Evolutionary conservation across 2,888 invertebrate species (phyloP).

Genomic region (Lasioglossum figueresi): DNA sequence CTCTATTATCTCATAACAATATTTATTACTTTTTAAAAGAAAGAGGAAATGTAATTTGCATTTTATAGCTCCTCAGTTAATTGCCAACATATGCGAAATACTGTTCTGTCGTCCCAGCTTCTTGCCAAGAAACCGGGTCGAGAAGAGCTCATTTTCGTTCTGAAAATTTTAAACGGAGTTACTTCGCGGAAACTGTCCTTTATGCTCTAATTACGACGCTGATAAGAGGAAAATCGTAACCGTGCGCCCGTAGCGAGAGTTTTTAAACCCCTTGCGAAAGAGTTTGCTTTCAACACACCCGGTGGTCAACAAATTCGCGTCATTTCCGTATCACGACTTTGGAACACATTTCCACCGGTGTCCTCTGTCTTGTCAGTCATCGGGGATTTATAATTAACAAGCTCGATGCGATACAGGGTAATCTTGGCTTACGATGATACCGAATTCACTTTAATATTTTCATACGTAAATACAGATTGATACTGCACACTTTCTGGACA

Average conservation of each 20-base stretch:
- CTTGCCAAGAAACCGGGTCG: conserved; percentile 10
- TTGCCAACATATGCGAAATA: not conserved
- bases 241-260: not conserved
- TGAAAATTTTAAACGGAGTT: conserved; percentile 38
- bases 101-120: conserved; percentile 1
- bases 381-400: conserved; percentile 14
- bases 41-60: not conserved
- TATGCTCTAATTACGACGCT: conserved; percentile 34
- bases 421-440: not conserved
- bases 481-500: not conserved
- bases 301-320: not conserved
- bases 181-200: conserved; percentile 4
- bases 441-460: not conserved
- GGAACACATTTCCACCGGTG: too few species aligned
- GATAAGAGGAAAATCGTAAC: conserved; percentile 40
- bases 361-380: conserved; percentile 1
- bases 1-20: not conserved
- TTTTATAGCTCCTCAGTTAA: not conserved
- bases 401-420: conserved; percentile 2
- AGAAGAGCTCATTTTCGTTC: conserved; percentile 38
- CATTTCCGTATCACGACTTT: not conserved
- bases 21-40: not conserved
- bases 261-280: not conserved
- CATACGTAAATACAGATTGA: not conserved
- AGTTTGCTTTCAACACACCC: not conserved